phyloP scores from a whole-genome alignment of 2,888 invertebrate species.

The Piscicola geometra region DNA sequence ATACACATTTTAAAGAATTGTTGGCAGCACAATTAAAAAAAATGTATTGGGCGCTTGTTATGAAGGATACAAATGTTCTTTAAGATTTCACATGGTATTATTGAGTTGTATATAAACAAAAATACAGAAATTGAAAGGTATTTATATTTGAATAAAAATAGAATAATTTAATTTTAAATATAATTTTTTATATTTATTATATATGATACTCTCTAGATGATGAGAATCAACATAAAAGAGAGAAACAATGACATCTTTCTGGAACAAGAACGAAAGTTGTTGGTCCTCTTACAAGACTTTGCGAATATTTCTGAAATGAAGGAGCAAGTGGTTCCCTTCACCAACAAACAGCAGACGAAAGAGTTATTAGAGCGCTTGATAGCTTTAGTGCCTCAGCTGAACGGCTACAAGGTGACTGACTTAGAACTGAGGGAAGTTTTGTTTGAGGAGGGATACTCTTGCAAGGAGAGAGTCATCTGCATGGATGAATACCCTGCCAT shows the following conservation, averaged over 20 bases:
- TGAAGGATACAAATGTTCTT: too few relatives aligned
- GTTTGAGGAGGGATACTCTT: conserved; percentile 24
- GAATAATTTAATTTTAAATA: too few relatives aligned
- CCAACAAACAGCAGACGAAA: conserved; percentile 2
- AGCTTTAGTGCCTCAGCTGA: conserved; percentile 1
- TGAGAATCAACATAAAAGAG: neutral
- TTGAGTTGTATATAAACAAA: too few relatives aligned
- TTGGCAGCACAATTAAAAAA: too few relatives aligned
- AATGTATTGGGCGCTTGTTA: too few relatives aligned
- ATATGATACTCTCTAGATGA: neutral
- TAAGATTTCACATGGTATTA: too few relatives aligned
- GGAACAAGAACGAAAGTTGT: conserved; percentile 7
- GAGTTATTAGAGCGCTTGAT: neutral
- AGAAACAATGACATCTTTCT: neutral
- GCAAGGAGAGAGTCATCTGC: conserved; percentile 28
- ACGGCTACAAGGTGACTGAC: neutral
- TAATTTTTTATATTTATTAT: neutral
- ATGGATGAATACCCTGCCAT: conserved; percentile 23
- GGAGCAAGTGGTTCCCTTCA: neutral
- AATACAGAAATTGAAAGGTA: too few relatives aligned
- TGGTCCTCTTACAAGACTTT: neutral
- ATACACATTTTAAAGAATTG: too few relatives aligned
- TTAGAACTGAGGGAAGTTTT: conserved; percentile 28
- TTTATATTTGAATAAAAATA: too few relatives aligned
- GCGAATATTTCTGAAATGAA: neutral